These are phyloP conservation scores for Tympanoctomys barrerae DNA, from an alignment of 2,797 vertebrate genomes.

Conservation along the genomic window DNA sequence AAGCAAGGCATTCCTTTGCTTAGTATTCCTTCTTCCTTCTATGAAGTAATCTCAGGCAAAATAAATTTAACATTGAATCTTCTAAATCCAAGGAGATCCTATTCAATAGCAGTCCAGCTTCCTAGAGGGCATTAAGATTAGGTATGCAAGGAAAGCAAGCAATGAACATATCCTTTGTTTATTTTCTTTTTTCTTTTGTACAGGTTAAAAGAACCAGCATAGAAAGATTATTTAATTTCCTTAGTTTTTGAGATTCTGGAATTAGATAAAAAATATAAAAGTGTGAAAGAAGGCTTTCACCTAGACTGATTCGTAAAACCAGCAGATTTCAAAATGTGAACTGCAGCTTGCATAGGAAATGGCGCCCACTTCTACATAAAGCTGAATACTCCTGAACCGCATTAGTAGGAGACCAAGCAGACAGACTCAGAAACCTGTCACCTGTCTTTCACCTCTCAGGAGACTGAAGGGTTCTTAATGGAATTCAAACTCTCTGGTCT, in stretches of 20 bases:
- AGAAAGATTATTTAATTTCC: neutral
- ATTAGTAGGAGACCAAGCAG: neutral
- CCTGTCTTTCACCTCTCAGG: neutral
- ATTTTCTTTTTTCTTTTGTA: neutral
- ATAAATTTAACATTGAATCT: neutral
- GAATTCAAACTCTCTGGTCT: slow-evolving; percentile 47
- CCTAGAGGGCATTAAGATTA: neutral
- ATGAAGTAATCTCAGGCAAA: slow-evolving; percentile 5
- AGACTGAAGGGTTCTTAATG: neutral
- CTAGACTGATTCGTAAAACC: neutral
- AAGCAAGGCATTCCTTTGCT: neutral
- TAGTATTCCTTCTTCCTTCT: neutral
- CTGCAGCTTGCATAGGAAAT: neutral
- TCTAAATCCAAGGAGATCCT: neutral
- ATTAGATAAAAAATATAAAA: neutral
- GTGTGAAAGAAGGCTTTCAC: neutral
- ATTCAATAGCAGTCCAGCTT: neutral
- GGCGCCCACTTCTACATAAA: neutral
- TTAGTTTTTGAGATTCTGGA: neutral
- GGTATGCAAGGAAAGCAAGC: neutral
- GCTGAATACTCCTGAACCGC: neutral
- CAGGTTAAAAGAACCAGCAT: neutral
- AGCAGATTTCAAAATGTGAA: slow-evolving; percentile 35
- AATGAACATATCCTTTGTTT: neutral
- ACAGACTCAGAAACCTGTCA: neutral